These are phyloP conservation scores for Phocides pigmalion DNA, from an alignment of 1,140 invertebrate genomes.

Conservation along the genomic window DNA sequence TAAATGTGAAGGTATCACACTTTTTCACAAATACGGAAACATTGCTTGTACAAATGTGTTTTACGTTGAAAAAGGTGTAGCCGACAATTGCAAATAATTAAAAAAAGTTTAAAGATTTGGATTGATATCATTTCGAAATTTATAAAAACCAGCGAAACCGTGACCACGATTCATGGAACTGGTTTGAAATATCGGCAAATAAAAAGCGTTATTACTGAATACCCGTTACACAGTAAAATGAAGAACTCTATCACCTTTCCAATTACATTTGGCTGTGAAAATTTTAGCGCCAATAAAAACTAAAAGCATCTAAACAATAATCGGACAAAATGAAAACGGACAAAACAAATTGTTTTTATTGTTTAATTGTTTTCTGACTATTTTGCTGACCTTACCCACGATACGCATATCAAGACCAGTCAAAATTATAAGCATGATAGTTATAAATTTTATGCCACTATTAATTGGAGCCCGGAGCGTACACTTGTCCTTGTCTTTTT, in stretches of 20 bases:
- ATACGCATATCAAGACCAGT: conserved; percentile 28
- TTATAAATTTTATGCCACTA: conserved; percentile 42
- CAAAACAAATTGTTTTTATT: conserved; percentile 14
- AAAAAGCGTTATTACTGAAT: no score
- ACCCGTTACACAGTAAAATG: no score
- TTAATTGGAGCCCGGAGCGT: conserved; percentile 37
- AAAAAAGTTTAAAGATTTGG: no score
- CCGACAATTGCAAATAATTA: no score
- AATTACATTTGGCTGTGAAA: conserved; percentile 8
- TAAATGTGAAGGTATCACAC: no score
- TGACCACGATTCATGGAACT: no score
- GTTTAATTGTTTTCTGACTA: conserved; percentile 21
- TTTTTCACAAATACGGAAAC: no score
- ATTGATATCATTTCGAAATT: no score
- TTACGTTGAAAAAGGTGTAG: no score
- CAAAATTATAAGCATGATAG: conserved; percentile 43
- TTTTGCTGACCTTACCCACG: conserved; percentile 36
- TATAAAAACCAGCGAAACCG: no score
- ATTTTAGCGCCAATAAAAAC: conserved; percentile 21
- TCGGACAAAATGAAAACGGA: conserved; percentile 8
- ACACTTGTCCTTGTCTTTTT: conserved; percentile 35
- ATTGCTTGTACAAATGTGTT: no score
- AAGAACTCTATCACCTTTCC: not conserved
- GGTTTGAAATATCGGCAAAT: no score
- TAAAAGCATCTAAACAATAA: conserved; percentile 13